Percentiles rank a stretch among this genome's conserved stretches.
Conservation (phyloP, 2,113 vertebrate species). For the Crocuta crocuta region DNA sequence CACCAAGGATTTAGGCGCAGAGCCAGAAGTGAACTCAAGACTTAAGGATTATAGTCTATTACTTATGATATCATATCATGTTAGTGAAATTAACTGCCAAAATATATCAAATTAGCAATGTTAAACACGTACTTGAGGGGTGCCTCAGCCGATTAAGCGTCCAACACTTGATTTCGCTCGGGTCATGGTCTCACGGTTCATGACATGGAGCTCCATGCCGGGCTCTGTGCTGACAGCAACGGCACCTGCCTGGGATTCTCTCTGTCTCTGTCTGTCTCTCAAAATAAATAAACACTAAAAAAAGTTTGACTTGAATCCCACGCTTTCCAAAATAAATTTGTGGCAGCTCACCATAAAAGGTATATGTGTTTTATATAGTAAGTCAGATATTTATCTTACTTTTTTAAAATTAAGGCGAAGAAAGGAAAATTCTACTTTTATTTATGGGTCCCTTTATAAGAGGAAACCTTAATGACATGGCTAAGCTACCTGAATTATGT, state of each 20-base stretch:
- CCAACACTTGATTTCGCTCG: no score
- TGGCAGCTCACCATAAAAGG: conserved; percentile 21
- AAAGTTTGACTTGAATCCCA: not conserved
- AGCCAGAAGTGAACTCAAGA: not conserved
- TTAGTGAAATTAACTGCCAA: not conserved
- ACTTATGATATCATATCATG: not conserved
- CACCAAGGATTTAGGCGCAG: not conserved
- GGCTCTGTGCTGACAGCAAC: no score
- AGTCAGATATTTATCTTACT: not conserved
- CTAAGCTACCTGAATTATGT: not conserved
- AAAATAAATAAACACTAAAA: no score
- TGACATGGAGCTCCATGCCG: no score
- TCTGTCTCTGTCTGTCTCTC: no score
- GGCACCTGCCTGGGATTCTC: no score
- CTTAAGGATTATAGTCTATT: not conserved
- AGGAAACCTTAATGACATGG: not conserved
- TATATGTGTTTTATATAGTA: not conserved
- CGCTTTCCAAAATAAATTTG: conserved; percentile 6
- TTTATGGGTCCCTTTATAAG: not conserved
- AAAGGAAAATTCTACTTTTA: conserved; percentile 27
- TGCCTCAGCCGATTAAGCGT: no score
- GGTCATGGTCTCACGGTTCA: no score
- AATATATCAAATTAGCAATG: not conserved
- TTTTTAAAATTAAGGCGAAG: not conserved
- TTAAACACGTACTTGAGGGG: not conserved